These are phyloP conservation scores for Neomicropteryx cornuta DNA, from an alignment of 1,140 invertebrate genomes.

Conservation along the genomic window DNA sequence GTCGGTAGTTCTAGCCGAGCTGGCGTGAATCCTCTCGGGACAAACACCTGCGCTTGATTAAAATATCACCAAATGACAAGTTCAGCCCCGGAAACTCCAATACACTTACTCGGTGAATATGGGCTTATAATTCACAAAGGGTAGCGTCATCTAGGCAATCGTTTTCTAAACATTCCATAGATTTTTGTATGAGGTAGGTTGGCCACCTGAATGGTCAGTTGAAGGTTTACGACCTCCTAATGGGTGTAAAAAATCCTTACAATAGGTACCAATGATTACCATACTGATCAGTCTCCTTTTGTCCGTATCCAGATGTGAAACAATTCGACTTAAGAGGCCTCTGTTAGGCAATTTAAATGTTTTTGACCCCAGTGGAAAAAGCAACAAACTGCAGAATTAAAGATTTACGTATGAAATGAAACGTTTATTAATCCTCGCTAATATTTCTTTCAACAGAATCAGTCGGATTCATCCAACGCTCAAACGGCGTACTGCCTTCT, in stretches of 20 bases:
- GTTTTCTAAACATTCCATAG: no score
- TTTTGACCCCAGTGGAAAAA: constrained; percentile 7
- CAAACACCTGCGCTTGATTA: constrained; percentile 13
- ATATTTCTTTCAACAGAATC: constrained; percentile 2
- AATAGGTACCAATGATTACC: no score
- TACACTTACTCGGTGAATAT: constrained; percentile 18
- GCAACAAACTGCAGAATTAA: constrained; percentile 9
- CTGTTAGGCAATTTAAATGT: constrained; percentile 12
- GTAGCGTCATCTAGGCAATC: no score
- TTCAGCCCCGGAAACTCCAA: constrained; percentile 11
- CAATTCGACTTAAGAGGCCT: constrained; percentile 15
- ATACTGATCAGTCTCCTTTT: neutral
- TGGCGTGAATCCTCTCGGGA: constrained; percentile 1
- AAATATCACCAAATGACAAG: constrained; percentile 8
- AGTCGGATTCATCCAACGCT: constrained; percentile 18
- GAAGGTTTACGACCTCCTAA: no score
- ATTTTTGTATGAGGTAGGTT: no score
- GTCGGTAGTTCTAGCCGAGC: neutral
- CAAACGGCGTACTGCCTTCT: constrained; percentile 58
- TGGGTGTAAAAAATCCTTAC: no score
- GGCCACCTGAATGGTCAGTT: no score
- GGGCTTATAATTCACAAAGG: no score
- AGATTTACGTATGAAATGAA: constrained; percentile 17
- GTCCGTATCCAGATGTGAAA: neutral
- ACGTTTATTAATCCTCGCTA: neutral